These are phyloP conservation scores for Clarias magur DNA, from an alignment of 2,113 vertebrate genomes.

Conservation along the genomic window DNA sequence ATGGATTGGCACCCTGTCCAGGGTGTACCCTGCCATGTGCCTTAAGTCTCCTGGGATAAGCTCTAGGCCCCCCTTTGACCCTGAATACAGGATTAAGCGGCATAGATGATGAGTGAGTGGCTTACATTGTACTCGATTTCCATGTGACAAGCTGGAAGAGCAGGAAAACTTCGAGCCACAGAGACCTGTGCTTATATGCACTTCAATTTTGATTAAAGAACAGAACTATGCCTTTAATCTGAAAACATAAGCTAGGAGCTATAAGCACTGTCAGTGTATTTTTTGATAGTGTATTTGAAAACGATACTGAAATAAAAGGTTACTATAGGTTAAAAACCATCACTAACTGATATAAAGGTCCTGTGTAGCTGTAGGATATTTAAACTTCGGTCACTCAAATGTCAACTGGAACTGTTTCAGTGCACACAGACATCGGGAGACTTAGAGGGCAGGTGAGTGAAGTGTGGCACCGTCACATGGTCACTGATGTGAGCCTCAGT, in stretches of 20 bases:
- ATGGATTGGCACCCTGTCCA: too few species aligned
- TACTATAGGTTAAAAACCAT: background rate
- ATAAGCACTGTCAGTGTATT: background rate
- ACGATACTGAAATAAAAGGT: background rate
- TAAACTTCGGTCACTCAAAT: slow-evolving; percentile 31
- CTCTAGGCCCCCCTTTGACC: too few species aligned
- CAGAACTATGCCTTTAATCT: background rate
- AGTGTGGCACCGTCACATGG: background rate
- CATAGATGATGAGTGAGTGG: too few species aligned
- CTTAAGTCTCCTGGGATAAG: too few species aligned
- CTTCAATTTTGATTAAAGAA: too few species aligned
- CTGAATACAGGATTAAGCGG: too few species aligned
- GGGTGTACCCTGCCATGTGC: too few species aligned
- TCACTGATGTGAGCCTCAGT: slow-evolving; percentile 26
- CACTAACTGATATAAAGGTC: background rate
- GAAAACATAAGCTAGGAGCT: background rate
- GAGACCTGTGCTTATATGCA: too few species aligned
- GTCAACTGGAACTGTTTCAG: slow-evolving; percentile 4
- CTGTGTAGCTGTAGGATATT: background rate
- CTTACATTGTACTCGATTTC: too few species aligned
- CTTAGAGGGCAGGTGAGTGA: background rate
- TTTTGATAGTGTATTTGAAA: background rate
- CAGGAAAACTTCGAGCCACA: too few species aligned
- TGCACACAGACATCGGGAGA: background rate
- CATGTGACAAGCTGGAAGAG: too few species aligned